These are phyloP conservation scores for Crocodylus rhombifer DNA, from an alignment of 2,797 vertebrate genomes.

Conservation along the genomic window DNA sequence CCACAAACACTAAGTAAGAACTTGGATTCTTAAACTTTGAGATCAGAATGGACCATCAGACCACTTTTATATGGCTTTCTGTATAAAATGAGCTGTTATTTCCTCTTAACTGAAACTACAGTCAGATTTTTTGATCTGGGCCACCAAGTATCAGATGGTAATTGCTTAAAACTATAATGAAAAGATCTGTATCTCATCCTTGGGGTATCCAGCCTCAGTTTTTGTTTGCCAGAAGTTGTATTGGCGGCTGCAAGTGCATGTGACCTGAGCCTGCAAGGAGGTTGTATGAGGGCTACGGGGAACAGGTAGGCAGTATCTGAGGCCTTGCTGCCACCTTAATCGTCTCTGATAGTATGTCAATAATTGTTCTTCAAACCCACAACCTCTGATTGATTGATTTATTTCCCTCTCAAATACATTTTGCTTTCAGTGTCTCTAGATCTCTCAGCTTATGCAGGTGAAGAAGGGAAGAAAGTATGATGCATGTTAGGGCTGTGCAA, in stretches of 20 bases:
- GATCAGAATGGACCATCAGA: neutral
- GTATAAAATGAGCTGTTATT: neutral
- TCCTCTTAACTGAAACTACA: neutral
- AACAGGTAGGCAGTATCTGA: neutral
- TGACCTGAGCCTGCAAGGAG: neutral
- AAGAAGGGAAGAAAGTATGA: neutral
- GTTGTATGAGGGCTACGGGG: neutral
- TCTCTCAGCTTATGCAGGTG: neutral
- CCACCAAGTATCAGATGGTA: neutral
- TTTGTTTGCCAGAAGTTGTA: neutral
- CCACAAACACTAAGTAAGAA: neutral
- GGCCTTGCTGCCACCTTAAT: neutral
- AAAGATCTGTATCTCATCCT: neutral
- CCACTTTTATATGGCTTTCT: neutral
- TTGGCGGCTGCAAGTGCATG: neutral
- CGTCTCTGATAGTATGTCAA: neutral
- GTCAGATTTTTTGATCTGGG: neutral
- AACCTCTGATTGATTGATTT: no score
- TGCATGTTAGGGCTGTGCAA: no score
- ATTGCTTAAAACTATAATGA: neutral
- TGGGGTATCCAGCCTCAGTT: neutral
- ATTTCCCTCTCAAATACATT: no score
- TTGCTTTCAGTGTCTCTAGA: neutral
- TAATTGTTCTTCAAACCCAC: neutral
- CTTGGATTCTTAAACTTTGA: neutral